These are phyloP conservation scores for Parasteatoda lunata DNA, from an alignment of 2,888 invertebrate species.

Conservation along the genomic window DNA sequence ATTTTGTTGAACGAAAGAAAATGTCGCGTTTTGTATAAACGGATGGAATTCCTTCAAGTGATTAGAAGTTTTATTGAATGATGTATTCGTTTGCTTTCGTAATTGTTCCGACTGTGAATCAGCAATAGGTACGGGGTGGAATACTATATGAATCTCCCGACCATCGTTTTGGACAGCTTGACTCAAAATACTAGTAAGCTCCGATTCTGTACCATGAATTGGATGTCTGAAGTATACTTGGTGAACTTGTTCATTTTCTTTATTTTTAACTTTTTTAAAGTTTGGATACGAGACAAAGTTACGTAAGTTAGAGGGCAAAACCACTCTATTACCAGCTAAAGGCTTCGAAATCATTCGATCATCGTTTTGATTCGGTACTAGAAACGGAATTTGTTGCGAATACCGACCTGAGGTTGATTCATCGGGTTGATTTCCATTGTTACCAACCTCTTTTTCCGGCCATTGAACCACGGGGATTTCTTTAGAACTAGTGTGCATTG, in stretches of 20 bases:
- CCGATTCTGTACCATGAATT: background rate
- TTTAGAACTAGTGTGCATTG: background rate
- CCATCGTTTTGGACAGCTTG: background rate
- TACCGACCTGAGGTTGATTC: background rate
- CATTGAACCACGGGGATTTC: background rate
- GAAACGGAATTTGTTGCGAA: background rate
- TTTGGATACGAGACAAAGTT: background rate
- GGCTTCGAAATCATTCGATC: background rate
- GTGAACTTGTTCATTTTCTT: background rate
- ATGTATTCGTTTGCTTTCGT: background rate
- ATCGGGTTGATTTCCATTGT: background rate
- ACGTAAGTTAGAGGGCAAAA: background rate
- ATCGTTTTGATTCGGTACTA: background rate
- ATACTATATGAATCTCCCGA: conserved; percentile 49
- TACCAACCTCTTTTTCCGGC: background rate
- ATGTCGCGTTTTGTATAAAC: background rate
- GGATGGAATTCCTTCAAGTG: background rate
- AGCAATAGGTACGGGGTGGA: conserved; percentile 43
- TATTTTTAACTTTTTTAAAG: background rate
- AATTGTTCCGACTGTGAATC: background rate
- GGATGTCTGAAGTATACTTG: background rate
- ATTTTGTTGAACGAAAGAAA: background rate
- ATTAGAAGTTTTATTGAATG: background rate
- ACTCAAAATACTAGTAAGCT: background rate
- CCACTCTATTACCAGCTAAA: background rate